Conservation (phyloP, 2,113 vertebrate species). For the Gadus macrocephalus region DNA sequence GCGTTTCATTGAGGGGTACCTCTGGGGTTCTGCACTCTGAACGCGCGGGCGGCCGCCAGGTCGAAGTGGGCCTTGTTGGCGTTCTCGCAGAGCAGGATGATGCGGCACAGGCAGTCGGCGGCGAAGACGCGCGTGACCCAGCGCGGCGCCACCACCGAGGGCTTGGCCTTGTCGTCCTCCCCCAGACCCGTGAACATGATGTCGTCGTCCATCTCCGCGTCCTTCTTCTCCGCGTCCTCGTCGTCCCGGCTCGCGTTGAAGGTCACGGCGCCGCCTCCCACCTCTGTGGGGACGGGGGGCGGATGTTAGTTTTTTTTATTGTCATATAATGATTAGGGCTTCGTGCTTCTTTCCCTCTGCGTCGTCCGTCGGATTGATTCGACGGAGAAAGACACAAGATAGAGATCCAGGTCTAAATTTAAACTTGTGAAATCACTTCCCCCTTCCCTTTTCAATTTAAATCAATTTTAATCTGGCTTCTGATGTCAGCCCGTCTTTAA, state of each 20-base stretch:
- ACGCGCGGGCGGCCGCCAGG: conserved; percentile 84
- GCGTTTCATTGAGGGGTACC: conserved; percentile 64
- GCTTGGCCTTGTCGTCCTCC: conserved; percentile 92
- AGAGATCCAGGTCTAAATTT: too few species aligned
- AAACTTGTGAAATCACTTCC: too few species aligned
- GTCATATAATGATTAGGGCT: too few species aligned
- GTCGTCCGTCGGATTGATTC: too few species aligned
- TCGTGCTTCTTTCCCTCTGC: too few species aligned
- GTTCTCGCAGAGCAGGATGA: conserved; percentile 92
- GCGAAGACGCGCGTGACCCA: conserved; percentile 98
- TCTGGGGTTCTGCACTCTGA: conserved; percentile 86
- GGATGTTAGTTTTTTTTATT: too few species aligned
- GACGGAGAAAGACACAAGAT: too few species aligned
- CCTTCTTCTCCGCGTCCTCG: conserved; percentile 90
- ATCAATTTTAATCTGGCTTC: too few species aligned
- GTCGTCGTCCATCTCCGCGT: conserved; percentile 93
- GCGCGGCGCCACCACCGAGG: conserved; percentile 92
- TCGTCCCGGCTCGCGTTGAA: conserved; percentile 88
- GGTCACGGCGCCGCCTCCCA: conserved; percentile 74
- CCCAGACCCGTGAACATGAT: conserved; percentile 94
- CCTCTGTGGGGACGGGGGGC: conserved; percentile 69
- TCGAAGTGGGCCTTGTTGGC: conserved; percentile 89
- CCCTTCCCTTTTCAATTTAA: too few species aligned
- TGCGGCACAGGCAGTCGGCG: conserved; percentile 92
- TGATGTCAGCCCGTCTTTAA: too few species aligned